Conservation (phyloP, 2,888 invertebrate genomes). For the Eutolmus rufibarbis region DNA sequence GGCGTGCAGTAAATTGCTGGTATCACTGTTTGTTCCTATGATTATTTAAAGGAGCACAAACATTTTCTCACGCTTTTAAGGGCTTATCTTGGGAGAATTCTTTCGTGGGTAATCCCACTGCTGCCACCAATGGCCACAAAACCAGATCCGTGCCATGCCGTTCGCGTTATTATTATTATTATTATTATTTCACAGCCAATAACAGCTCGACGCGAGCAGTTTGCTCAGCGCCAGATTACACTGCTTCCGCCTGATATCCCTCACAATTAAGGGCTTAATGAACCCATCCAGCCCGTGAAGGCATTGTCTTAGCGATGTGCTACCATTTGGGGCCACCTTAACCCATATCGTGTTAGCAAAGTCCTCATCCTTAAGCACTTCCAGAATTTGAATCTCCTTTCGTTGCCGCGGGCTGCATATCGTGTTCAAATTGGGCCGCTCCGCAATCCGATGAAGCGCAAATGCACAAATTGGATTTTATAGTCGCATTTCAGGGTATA, state of each 20-base stretch:
- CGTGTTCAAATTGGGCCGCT: not conserved
- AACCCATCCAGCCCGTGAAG: not conserved
- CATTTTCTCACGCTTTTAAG: not conserved
- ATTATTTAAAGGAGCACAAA: not conserved
- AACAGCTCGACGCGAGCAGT: not conserved
- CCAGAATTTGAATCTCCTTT: not conserved
- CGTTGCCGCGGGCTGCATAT: not conserved
- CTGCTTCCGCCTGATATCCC: not conserved
- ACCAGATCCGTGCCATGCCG: not conserved
- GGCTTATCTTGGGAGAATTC: not conserved
- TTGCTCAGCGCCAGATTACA: not conserved
- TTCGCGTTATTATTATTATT: not conserved
- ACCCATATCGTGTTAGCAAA: not conserved
- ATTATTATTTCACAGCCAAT: not conserved
- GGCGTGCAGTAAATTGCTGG: not conserved
- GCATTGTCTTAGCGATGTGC: not conserved
- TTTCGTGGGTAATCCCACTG: not conserved
- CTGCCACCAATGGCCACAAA: not conserved
- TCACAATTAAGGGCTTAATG: not conserved
- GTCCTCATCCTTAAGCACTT: not conserved
- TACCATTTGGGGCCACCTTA: not conserved
- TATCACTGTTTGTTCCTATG: not conserved
- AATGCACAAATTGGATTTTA: not conserved
- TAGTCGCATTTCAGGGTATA: not conserved
- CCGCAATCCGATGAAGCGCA: not conserved